Evolutionary conservation across 2,888 invertebrate genomes (phyloP).

Genomic region (Adelognathus sp.): DNA sequence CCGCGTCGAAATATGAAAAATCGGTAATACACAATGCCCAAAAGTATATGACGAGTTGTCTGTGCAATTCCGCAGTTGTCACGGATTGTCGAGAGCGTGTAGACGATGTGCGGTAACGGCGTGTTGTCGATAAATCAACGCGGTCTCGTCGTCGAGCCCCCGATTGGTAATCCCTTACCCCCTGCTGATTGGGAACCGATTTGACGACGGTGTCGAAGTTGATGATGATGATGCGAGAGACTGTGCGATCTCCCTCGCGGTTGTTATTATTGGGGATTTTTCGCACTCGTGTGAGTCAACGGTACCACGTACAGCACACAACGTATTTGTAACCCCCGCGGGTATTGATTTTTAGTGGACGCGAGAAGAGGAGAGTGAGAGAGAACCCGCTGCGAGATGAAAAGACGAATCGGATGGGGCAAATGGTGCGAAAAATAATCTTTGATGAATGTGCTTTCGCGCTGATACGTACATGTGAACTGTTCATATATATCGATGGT

Average conservation of each 20-base stretch:
- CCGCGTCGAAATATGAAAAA: not conserved
- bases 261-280: constrained; percentile 28
- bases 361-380: too few relatives aligned
- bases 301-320: constrained; percentile 1
- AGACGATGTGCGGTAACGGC: not conserved
- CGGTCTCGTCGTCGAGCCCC: not conserved
- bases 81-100: not conserved
- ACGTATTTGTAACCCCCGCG: constrained; percentile 20
- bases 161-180: not conserved
- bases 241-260: not conserved
- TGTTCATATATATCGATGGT: not conserved
- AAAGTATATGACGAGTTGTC: not conserved
- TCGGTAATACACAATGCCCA: not conserved
- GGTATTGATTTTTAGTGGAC: constrained; percentile 50
- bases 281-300: not conserved
- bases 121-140: constrained; percentile 31
- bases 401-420: constrained; percentile 18
- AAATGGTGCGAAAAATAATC: constrained; percentile 49
- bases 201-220: constrained; percentile 21
- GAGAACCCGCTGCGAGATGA: not conserved
- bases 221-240: constrained; percentile 15
- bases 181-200: constrained; percentile 28
- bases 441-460: constrained; percentile 51
- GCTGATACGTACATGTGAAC: constrained; percentile 4
- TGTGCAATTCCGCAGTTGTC: too few relatives aligned